Conservation (phyloP, 1,140 invertebrate species). For the Anoplophora glabripennis region DNA sequence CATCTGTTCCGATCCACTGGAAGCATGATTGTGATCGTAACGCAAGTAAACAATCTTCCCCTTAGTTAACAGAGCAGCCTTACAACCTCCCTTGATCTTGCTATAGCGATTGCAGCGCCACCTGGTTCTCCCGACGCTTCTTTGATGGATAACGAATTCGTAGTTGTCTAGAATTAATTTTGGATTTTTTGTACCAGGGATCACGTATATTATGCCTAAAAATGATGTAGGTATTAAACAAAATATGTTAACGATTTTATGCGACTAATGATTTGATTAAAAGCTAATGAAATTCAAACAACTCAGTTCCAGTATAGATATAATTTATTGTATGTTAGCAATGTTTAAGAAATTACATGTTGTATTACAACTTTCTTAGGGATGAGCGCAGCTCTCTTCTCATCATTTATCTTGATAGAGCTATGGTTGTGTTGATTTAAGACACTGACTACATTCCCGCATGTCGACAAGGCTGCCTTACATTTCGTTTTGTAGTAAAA, state of each 20-base stretch:
- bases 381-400: constrained; percentile 13
- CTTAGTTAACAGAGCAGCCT: neutral
- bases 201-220: constrained; percentile 21
- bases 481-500: constrained; percentile 31
- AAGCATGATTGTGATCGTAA: constrained; percentile 7
- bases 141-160: constrained; percentile 15
- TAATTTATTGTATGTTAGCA: neutral
- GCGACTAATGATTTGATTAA: neutral
- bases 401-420: constrained; percentile 1
- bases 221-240: neutral
- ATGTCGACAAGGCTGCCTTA: constrained; percentile 29
- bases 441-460: constrained; percentile 21
- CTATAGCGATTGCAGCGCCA: constrained; percentile 17
- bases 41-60: constrained; percentile 1
- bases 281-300: neutral
- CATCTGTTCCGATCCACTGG: too few relatives aligned
- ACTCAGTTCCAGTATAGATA: neutral
- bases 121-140: constrained; percentile 6
- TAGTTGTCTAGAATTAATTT: constrained; percentile 25
- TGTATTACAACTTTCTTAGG: constrained; percentile 21
- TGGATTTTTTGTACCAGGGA: constrained; percentile 23
- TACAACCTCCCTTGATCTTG: constrained; percentile 15
- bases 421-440: constrained; percentile 26
- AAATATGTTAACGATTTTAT: neutral
- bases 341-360: neutral